These are phyloP conservation scores for Meloidogyne hapla DNA, from an alignment of 1,140 invertebrate species.

Conservation along the genomic window DNA sequence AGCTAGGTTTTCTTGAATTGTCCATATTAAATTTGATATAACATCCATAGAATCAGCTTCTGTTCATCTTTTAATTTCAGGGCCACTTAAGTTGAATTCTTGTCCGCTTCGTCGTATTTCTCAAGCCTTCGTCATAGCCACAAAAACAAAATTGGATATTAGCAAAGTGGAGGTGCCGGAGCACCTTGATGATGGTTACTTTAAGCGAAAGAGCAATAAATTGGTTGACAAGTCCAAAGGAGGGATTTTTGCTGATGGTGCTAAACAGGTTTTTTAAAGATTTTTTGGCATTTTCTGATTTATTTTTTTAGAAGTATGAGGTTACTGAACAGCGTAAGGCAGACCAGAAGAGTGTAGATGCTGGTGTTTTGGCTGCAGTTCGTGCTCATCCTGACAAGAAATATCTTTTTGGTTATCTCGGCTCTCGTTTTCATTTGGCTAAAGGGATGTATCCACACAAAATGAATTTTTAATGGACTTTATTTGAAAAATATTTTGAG, in stretches of 20 bases:
- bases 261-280: conserved; percentile 71
- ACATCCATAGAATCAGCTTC: too few species aligned
- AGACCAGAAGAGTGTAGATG: conserved; percentile 81
- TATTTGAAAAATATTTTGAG: not conserved
- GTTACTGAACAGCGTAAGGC: conserved; percentile 82
- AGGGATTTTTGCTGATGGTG: conserved; percentile 80
- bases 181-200: conserved; percentile 86
- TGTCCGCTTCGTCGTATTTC: conserved; percentile 90
- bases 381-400: conserved; percentile 81
- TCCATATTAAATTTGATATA: too few species aligned
- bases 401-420: conserved; percentile 82
- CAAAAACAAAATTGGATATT: conserved; percentile 83
- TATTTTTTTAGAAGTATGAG: conserved; percentile 72
- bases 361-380: conserved; percentile 78
- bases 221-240: conserved; percentile 72
- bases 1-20: too few species aligned
- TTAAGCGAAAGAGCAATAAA: conserved; percentile 76
- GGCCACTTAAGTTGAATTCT: conserved; percentile 81
- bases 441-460: conserved; percentile 92
- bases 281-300: not conserved
- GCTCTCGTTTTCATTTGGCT: conserved; percentile 83
- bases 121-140: conserved; percentile 92
- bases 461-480: conserved; percentile 77
- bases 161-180: conserved; percentile 78
- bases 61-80: conserved; percentile 65